Evolutionary conservation across 2,888 invertebrate species (phyloP).

Genomic region (Orchesellides sinensis): DNA sequence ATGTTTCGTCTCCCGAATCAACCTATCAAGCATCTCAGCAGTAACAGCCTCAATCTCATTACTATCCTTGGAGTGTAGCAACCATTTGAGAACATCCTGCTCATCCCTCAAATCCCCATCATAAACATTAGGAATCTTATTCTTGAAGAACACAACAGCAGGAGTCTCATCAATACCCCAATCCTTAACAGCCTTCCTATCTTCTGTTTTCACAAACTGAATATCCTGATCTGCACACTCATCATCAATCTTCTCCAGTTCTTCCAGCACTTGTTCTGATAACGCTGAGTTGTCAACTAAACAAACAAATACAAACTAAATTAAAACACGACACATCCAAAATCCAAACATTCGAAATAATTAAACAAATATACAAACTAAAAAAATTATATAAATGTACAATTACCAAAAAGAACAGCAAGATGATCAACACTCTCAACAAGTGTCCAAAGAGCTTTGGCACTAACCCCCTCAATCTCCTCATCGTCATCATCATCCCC

Average conservation of each 20-base stretch:
- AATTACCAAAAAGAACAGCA: slow-evolving; percentile 89
- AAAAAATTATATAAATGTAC: neutral
- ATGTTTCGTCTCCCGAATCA: slow-evolving; percentile 76
- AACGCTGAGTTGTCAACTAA: slow-evolving; percentile 93
- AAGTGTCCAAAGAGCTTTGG: slow-evolving; percentile 88
- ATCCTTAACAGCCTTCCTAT: slow-evolving; percentile 87
- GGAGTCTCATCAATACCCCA: slow-evolving; percentile 92
- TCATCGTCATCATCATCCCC: slow-evolving; percentile 96
- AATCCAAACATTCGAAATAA: neutral
- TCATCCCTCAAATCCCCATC: slow-evolving; percentile 81
- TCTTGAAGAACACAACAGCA: slow-evolving; percentile 94
- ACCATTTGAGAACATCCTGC: slow-evolving; percentile 77
- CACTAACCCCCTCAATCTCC: slow-evolving; percentile 85
- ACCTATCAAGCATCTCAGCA: slow-evolving; percentile 77
- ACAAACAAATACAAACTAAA: too few species aligned
- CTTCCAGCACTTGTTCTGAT: slow-evolving; percentile 88
- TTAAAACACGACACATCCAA: neutral
- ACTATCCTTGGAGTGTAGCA: slow-evolving; percentile 76
- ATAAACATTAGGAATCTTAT: slow-evolving; percentile 93
- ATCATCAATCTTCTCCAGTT: slow-evolving; percentile 87
- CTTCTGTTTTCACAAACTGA: slow-evolving; percentile 95
- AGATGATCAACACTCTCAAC: slow-evolving; percentile 94
- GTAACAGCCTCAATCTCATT: slow-evolving; percentile 77
- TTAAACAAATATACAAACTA: neutral
- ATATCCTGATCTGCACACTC: slow-evolving; percentile 80